Evolutionary conservation across 2,113 vertebrate species (phyloP), one percentile per base, ranked within the genome.

Genomic region (Pithys albifrons): DNA sequence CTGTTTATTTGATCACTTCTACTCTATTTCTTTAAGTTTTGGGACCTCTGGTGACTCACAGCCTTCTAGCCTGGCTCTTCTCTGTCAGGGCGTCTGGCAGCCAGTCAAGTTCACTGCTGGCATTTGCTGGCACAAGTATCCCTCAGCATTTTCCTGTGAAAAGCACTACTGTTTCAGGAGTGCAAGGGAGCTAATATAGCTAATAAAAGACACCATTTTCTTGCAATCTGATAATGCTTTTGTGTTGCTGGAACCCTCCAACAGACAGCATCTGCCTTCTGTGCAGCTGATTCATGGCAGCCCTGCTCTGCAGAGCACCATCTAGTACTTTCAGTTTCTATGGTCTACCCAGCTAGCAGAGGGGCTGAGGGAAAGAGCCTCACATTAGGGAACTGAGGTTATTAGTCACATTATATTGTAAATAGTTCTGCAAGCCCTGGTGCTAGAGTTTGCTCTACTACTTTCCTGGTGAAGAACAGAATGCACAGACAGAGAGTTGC

Each of bases 111-210:
- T 82, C 62, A 49, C 66, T 57, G 66, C 35, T 76, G 48, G 39
- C 27, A 48, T 79, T 75, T 27, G 17, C 67, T 80, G 72, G 76
- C 86, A 81, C 51, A 28, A 84, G 8, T 1, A 4, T 27, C 13
- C 9, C 49, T 58, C 69, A 71, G 35, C 64, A 43, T 62, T 67
- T 74, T 62, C 43, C 43, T 46, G 19, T 71, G 64, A 57, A 39
- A 70, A 76, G 41, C 2, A 0, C 24, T 43, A 41, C 35, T 39
- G 58, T n/a, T 77, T 15, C 49, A 54, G 76, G 64, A 39, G 24
- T 1, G 0, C 41, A 10, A 0, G 0, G 54, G 59, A 66, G 19
- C 46, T 92, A n/a, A 12, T 12, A 45, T 9, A 41, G 49, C 33
- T 72, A 3, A 76, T 5, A 2, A 70, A 80, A 80, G n/a, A 49